Percentiles rank a stretch among this genome's conserved stretches.
These are phyloP conservation scores for Stenodema calcarata DNA, from an alignment of 2,888 invertebrate genomes.

Conservation along the genomic window DNA sequence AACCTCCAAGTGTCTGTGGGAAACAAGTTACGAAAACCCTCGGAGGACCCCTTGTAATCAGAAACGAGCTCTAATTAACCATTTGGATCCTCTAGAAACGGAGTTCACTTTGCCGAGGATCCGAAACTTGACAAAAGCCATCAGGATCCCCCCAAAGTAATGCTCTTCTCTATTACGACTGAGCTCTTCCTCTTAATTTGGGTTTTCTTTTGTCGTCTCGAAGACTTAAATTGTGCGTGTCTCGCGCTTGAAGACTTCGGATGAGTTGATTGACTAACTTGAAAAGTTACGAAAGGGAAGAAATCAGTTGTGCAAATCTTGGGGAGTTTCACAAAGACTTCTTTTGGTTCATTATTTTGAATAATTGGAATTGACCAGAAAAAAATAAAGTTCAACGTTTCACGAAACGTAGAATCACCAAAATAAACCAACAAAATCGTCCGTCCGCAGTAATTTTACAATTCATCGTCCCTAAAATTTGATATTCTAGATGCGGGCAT, in stretches of 20 bases:
- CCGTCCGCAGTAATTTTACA: too few relatives aligned
- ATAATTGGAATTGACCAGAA: too few relatives aligned
- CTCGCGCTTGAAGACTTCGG: not conserved
- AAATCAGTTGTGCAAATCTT: too few relatives aligned
- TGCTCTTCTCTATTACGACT: not conserved
- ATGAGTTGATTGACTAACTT: not conserved
- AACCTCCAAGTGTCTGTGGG: constrained; percentile 34
- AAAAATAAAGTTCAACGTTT: too few relatives aligned
- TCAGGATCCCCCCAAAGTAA: constrained; percentile 16
- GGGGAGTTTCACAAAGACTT: too few relatives aligned
- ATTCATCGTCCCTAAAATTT: too few relatives aligned
- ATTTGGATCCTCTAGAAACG: not conserved
- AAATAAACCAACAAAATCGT: too few relatives aligned
- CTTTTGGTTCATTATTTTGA: too few relatives aligned
- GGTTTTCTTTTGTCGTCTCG: not conserved
- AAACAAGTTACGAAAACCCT: constrained; percentile 17
- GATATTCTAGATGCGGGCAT: too few relatives aligned
- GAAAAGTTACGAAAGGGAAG: too few relatives aligned
- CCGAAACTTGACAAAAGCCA: constrained; percentile 25
- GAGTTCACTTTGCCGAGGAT: not conserved
- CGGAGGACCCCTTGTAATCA: constrained; percentile 36
- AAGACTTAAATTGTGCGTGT: not conserved
- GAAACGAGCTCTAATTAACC: constrained; percentile 38
- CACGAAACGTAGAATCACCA: too few relatives aligned
- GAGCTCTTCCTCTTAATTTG: not conserved